Base-by-base conservation (phyloP, 1,140 invertebrate species). In the Palaemon carinicauda region DNA sequence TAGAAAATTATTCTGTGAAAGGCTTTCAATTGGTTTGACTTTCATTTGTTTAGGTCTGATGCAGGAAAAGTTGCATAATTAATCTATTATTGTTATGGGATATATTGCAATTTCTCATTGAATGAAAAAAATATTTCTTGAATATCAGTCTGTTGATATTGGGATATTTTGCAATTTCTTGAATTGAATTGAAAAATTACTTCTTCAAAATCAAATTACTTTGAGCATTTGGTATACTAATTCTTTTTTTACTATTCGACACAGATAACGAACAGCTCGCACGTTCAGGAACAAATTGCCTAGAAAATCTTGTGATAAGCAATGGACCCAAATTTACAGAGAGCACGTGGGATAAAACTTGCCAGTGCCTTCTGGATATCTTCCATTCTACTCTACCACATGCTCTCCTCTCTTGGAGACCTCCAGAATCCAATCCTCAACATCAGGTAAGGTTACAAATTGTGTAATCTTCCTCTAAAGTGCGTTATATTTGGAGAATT, bases 251-350 rank as follows among this genome's bases (percentile, higher is more conserved):
- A 77, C 56, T 79, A 69, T 89, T 88, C 84, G 90, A 77, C 88
- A 19, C 90, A 94, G 94, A 94, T 89, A 95, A 95, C 91, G 98
- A 99, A 92, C 98, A 99, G 91, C 92, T 99, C 24, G 98, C 98
- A 0, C 92, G 97, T 73, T 99, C 98, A 0, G 98, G 98, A 14
- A 99, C 98, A 4, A 99, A 99, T 91, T 99, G 98, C 91, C 92
- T 99, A 15, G 98, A 99, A 92, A 99, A 99, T 93, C 93, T 99
- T 90, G 98, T 99, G 52, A 98, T 99, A 90, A 98, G 97, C 15
- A 99, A 99, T 91, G 99, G 98, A n/a, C 94, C 95, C 5, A 98
- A 98, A 91, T 99, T 99, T 91, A 95, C 95, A 74, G 93, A 95
- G n/a, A 93, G 94, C 24, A 98, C 97, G 0, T 99, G 98, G 98